Percentiles rank a stretch among this genome's conserved stretches.
Evolutionary conservation across 2,888 invertebrate species (phyloP).

Genomic region (Spisula subtruncata): DNA sequence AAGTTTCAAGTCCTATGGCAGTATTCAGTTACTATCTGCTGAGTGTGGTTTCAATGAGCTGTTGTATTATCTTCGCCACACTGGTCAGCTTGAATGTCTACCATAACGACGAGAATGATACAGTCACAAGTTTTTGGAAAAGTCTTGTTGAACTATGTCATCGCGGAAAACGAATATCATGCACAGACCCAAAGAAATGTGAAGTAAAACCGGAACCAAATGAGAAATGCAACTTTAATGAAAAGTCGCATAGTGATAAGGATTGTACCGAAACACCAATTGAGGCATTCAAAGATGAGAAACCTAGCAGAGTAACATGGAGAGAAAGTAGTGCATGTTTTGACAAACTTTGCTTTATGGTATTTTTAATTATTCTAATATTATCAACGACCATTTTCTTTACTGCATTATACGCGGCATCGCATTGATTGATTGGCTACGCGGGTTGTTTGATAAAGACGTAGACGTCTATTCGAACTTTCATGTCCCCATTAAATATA

Average conservation of each 20-base stretch:
- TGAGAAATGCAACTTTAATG: not conserved
- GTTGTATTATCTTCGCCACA: not conserved
- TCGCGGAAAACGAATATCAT: not conserved
- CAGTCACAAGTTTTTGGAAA: not conserved
- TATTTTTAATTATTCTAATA: not conserved
- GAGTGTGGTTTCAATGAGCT: constrained; percentile 58
- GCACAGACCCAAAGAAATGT: not conserved
- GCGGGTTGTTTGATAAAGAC: too few species aligned
- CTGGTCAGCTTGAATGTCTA: not conserved
- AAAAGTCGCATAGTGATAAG: not conserved
- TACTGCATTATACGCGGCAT: not conserved
- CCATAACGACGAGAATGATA: not conserved
- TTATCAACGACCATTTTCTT: not conserved
- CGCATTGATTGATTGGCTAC: not conserved
- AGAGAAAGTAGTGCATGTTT: not conserved
- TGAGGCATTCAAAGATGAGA: not conserved
- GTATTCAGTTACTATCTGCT: constrained; percentile 68
- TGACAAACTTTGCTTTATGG: not conserved
- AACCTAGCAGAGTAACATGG: not conserved
- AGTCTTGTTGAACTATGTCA: not conserved
- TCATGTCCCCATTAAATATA: too few species aligned
- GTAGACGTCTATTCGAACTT: too few species aligned
- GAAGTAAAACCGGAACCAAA: not conserved
- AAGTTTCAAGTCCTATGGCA: constrained; percentile 68
- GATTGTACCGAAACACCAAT: not conserved